phyloP scores from a whole-genome alignment of 2,888 invertebrate genomes.

The Phania funesta region DNA sequence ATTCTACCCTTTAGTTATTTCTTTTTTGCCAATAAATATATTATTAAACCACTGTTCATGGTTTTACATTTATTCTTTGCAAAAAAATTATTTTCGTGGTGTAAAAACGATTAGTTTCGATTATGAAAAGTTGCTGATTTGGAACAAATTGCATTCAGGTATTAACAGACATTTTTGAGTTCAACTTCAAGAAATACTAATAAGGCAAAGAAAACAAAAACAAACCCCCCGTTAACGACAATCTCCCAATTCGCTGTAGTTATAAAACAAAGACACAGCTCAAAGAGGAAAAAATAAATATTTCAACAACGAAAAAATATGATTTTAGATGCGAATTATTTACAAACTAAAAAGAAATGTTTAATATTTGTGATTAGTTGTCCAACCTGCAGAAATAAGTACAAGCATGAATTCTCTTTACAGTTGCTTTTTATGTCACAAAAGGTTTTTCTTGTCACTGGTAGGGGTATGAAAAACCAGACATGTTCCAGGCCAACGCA shows the following conservation, averaged over 20 bases:
- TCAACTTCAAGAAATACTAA: not conserved
- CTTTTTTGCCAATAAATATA: not conserved
- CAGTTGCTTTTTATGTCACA: not conserved
- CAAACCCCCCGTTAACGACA: not conserved
- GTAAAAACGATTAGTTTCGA: slow-evolving; percentile 75
- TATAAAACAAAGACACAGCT: slow-evolving; percentile 61
- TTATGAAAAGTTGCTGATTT: slow-evolving; percentile 77
- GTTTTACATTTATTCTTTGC: not conserved
- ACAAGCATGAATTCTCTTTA: not conserved
- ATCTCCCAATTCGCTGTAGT: slow-evolving; percentile 67
- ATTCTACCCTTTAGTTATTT: too few species aligned
- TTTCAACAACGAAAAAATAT: slow-evolving; percentile 59
- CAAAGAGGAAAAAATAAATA: slow-evolving; percentile 38
- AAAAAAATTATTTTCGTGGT: slow-evolving; percentile 68
- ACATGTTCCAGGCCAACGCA: slow-evolving; percentile 50
- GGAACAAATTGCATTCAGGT: slow-evolving; percentile 75
- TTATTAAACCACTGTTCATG: slow-evolving; percentile 35
- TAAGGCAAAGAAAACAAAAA: not conserved
- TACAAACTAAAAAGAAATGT: too few species aligned
- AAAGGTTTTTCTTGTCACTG: slow-evolving; percentile 15
- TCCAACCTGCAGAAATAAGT: too few species aligned
- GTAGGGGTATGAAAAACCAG: slow-evolving; percentile 22
- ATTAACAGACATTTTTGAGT: slow-evolving; percentile 23
- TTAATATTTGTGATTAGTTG: too few species aligned
- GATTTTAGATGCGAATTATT: slow-evolving; percentile 43